Evolutionary conservation across 1,140 invertebrate species (phyloP), one percentile per base, ranked within the genome.

Genomic region (Drosophila lini): DNA sequence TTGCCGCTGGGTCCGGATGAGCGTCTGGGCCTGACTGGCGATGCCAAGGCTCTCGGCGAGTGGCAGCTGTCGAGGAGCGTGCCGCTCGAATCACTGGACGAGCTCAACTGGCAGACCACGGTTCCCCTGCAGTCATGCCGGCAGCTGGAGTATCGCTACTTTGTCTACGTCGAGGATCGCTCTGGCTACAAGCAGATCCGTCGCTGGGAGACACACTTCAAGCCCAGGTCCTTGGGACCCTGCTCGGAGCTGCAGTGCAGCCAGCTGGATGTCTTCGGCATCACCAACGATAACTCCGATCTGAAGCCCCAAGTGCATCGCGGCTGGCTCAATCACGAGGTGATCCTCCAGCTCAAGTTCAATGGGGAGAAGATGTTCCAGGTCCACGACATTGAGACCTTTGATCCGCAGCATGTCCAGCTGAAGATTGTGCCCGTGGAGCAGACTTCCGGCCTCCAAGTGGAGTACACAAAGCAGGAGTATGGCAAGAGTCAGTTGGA

Each of bases 281-380:
- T 80, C 15, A 64, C 68, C 47, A 47, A 47, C 1, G 67, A 69
- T 16, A 69, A 62, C 2, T 36, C 47, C 1, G 93, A 94, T 11
- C 92, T 73, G 8, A 71, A 93, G 38, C 92, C 92, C 19, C 94
- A 94, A 70, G 92, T 96, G 7, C 95, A 96, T 81, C 93, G 94
- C 45, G 97, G 97, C 1, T 98, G 97, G 97, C 91, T 97, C 1
- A 97, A 95, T 11, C 94, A 95, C 74, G 96, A 97, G 92, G 95
- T 95, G 22, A 94, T 96, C 31, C 94, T 97, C 53, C 96, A 97
- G 88, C 94, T 98, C 44, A 96, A 97, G 83, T 91, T 97, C 71
- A 91, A 85, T 31, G 95, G 95, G 70, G 91, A 92, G 56, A 80
- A 90, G 60, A 86, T 92, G 90, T 92, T 92, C 47, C 84, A 91